Conservation (phyloP, 2,888 invertebrate species). For the Polyploca ridens region DNA sequence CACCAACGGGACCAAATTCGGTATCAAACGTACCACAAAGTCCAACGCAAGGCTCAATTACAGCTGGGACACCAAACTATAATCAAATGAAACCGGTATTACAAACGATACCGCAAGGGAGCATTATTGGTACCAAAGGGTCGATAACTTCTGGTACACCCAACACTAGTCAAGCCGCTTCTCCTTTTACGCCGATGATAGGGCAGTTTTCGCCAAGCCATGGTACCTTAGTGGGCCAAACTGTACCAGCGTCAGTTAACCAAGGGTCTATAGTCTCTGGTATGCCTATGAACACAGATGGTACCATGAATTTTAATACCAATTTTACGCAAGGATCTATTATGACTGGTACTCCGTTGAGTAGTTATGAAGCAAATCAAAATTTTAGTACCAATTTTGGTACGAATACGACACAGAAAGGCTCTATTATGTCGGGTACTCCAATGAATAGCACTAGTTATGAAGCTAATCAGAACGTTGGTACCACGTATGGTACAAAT, state of each 20-base stretch:
- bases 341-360: constrained; percentile 36
- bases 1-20: constrained; percentile 48
- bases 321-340: constrained; percentile 26
- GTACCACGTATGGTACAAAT: constrained; percentile 13
- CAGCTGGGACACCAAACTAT: constrained; percentile 16
- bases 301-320: constrained; percentile 11
- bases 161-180: constrained; percentile 38
- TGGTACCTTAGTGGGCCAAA: not conserved
- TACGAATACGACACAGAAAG: constrained; percentile 19
- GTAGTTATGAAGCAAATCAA: not conserved
- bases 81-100: constrained; percentile 58
- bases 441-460: constrained; percentile 29
- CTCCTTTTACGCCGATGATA: constrained; percentile 47
- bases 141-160: constrained; percentile 50
- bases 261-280: not conserved
- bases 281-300: not conserved
- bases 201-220: constrained; percentile 23
- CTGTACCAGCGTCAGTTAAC: not conserved
- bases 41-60: constrained; percentile 38
- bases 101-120: constrained; percentile 74
- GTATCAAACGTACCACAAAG: constrained; percentile 31
- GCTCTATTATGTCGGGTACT: constrained; percentile 45
- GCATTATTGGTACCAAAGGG: constrained; percentile 58
- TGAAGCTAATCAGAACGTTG: constrained; percentile 14
- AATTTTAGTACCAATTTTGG: constrained; percentile 11